These are phyloP conservation scores for Arge pagana DNA, from an alignment of 2,888 invertebrate genomes.

Conservation along the genomic window DNA sequence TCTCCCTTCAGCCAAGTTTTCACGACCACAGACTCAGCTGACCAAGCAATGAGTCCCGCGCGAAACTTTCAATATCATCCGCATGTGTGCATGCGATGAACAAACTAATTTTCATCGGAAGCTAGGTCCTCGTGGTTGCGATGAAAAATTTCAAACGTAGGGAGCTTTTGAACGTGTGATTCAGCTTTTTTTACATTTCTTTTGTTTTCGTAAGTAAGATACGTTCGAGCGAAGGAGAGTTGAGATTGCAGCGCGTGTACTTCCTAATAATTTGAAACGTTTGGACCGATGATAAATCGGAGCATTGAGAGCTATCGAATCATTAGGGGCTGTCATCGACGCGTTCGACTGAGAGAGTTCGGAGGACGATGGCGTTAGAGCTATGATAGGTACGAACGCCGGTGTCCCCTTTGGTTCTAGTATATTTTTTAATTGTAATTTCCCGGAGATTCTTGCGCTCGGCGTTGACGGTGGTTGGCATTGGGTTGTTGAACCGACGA, in stretches of 20 bases:
- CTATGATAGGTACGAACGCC: conserved; percentile 35
- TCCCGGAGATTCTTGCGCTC: conserved; percentile 43
- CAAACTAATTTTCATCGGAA: no score
- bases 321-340: conserved; percentile 21
- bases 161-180: conserved; percentile 30
- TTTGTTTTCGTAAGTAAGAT: conserved; percentile 45
- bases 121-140: no score
- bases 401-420: conserved; percentile 35
- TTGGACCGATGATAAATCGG: conserved; percentile 50
- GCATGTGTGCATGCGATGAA: no score
- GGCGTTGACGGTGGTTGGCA: conserved; percentile 37
- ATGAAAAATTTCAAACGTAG: no score
- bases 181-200: conserved; percentile 49
- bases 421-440: conserved; percentile 48
- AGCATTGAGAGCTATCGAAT: conserved; percentile 34
- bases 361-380: conserved; percentile 33
- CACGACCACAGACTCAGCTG: no score
- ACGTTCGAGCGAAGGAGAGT: conserved; percentile 46
- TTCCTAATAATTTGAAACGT: conserved; percentile 47
- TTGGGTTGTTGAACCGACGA: no score
- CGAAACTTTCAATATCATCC: no score
- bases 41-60: no score
- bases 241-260: conserved; percentile 47
- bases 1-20: no score
- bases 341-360: conserved; percentile 33